Conservation (phyloP, 2,113 vertebrate species). For the Percina caprodes region DNA sequence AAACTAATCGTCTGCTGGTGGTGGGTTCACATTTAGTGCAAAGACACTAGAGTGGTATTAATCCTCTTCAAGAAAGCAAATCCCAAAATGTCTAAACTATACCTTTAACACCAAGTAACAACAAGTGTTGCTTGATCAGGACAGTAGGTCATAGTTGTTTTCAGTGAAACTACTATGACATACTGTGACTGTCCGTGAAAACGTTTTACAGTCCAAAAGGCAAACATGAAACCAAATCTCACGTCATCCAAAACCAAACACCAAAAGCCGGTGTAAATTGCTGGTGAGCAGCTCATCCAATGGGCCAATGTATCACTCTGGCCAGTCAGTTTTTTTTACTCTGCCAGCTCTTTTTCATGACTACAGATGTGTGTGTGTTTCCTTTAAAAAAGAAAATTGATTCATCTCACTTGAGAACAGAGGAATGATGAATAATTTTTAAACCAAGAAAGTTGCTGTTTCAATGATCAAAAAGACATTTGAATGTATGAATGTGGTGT, state of each 20-base stretch:
- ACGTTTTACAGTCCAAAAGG: not conserved
- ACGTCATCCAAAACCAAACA: not conserved
- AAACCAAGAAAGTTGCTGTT: constrained; percentile 19
- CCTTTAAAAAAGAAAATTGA: constrained; percentile 2
- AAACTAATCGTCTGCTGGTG: not conserved
- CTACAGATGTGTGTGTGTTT: not conserved
- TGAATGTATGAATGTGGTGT: constrained; percentile 31
- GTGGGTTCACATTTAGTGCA: not conserved
- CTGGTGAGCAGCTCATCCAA: not conserved
- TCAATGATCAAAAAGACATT: constrained; percentile 31
- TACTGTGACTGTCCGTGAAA: too few species aligned
- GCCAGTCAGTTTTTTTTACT: not conserved
- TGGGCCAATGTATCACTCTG: not conserved
- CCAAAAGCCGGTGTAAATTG: not conserved
- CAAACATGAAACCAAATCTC: not conserved
- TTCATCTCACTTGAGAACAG: not conserved
- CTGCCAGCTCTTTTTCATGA: constrained; percentile 28
- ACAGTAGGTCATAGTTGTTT: not conserved
- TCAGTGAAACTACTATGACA: not conserved
- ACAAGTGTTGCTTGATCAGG: not conserved
- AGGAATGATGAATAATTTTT: constrained; percentile 14
- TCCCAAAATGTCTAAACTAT: not conserved
- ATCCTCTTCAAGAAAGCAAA: constrained; percentile 2
- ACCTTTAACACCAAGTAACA: not conserved
- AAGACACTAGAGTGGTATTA: not conserved